Evolutionary conservation across 2,888 invertebrate genomes (phyloP), one percentile per base, ranked within the genome.

Genomic region (Drosophila kanekoi): DNA sequence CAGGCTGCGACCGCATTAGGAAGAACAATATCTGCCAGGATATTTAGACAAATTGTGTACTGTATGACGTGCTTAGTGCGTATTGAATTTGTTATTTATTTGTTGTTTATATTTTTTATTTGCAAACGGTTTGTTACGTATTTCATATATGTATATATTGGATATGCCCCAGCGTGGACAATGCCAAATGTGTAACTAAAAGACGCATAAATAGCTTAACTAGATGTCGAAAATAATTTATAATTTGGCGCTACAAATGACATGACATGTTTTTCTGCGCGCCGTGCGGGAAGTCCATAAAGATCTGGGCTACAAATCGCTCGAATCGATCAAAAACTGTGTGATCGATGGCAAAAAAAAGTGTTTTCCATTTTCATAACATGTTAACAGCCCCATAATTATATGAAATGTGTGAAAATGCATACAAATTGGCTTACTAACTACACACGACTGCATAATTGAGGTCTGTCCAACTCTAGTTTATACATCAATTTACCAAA

Each of bases 281-380:
- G 11, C 43, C 28, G 45, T 70, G 67, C 85, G 89, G 82, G 82
- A 83, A 83, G 89, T 87, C 82, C 82, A 83, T 77, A 67, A 68
- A 14, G 44, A 52, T 61, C 38, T 54, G 44, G 45, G 40, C 51
- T 35, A 64, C 59, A 72, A 65, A 71, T 60, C 52, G 11, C 32
- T n/a, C n/a, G n/a, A n/a, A 45, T 11, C 51, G 23, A 13, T 47
- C 14, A 52, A 40, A n/a, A 40, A 44, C 6, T 28, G 43, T 13
- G 44, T 45, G 6, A 49, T 51, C 32, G 18, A 20, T 49, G 13
- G 40, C 72, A 47, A 54, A 73, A 47, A 67, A 52, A 32, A 14
- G 44, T 35, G 37, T 45, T 49, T 48, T 23, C 51, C 28, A 38
- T 38, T 53, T 62, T 62, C 66, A 33, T 16, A 47, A 40, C 61